A percentile compares a stretch with the other conserved stretches of the same genome.
These are phyloP conservation scores for Eudyptes chrysolophus DNA, from an alignment of 2,113 vertebrate species.

Conservation along the genomic window DNA sequence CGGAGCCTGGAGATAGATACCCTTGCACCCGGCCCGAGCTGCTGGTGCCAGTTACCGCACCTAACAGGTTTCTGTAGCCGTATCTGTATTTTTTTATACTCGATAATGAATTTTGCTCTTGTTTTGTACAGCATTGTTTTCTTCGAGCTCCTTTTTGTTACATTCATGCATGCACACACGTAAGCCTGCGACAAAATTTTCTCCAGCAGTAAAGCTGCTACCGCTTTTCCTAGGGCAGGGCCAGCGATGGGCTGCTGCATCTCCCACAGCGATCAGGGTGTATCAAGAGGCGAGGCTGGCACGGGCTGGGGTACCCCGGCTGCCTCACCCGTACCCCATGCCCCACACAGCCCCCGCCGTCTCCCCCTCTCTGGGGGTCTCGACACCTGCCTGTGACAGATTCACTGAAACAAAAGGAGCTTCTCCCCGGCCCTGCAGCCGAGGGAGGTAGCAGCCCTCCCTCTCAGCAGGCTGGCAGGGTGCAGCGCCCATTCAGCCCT, in stretches of 20 bases:
- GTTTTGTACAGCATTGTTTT: not conserved
- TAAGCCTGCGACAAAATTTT: accelerated
- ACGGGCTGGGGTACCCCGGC: no score
- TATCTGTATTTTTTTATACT: not conserved
- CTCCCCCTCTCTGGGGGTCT: not conserved
- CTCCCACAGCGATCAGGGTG: not conserved
- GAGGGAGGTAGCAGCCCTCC: accelerated
- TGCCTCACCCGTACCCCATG: accelerated
- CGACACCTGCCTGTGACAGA: accelerated
- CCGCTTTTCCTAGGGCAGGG: accelerated
- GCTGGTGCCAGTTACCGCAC: not conserved
- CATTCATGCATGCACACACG: accelerated
- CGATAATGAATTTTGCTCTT: not conserved
- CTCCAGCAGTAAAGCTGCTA: not conserved
- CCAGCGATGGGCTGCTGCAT: not conserved
- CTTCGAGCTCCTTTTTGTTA: accelerated
- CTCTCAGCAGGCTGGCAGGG: not conserved
- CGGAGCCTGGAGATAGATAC: not conserved
- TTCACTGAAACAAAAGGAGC: not conserved
- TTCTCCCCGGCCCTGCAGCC: not conserved
- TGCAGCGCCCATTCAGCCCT: accelerated
- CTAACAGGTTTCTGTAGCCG: accelerated
- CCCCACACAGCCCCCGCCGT: accelerated
- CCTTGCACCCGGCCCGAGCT: not conserved
- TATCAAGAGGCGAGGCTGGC: not conserved